Evolutionary conservation across 2,797 vertebrate species (phyloP).

Genomic region (Sebastiscus tertius): DNA sequence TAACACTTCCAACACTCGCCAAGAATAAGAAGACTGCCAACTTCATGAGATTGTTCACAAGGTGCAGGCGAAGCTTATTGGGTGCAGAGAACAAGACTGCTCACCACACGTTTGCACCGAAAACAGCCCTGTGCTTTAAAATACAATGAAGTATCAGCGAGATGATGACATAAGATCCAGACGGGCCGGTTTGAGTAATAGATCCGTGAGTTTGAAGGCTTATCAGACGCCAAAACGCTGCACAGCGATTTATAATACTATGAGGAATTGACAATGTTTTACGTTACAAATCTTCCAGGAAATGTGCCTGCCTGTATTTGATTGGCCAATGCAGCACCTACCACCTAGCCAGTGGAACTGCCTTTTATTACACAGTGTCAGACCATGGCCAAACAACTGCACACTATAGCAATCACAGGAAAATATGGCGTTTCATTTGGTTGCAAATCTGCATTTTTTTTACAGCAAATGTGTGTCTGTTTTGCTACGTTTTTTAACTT

Average conservation of each 20-base stretch:
- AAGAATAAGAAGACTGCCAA: conserved; percentile 8
- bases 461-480: not conserved
- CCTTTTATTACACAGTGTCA: not conserved
- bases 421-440: not conserved
- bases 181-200: not conserved
- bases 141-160: not conserved
- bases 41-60: not conserved
- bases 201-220: not conserved
- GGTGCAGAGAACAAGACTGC: not conserved
- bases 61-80: conserved; percentile 10
- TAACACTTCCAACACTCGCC: not conserved
- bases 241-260: not conserved
- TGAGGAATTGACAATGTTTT: not conserved
- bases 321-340: not conserved
- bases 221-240: not conserved
- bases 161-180: not conserved
- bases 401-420: not conserved
- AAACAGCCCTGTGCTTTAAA: not conserved
- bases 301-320: not conserved
- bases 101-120: not conserved
- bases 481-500: not conserved
- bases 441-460: not conserved
- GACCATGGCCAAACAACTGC: not conserved
- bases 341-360: not conserved
- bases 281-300: not conserved